Base-by-base conservation (phyloP, 2,797 vertebrate genomes). In the Luscinia megarhynchos region DNA sequence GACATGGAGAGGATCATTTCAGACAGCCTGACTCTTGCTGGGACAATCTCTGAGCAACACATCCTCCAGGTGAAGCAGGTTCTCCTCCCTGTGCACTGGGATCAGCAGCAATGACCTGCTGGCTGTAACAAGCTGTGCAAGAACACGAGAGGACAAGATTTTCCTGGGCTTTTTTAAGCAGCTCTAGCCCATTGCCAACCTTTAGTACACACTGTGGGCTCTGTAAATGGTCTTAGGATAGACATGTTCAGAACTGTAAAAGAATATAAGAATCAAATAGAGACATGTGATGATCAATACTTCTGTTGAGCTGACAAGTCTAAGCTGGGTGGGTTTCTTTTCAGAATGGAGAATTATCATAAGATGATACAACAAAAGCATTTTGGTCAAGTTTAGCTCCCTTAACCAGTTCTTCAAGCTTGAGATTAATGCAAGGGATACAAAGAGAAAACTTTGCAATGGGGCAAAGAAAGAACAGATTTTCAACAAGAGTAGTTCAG, bases 141-240 rank as follows among this genome's bases (percentile, higher is more conserved):
- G 26, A 63, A 72, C 40, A 50, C 2, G 0, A 48, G 41, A 74
- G 59, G 43, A 75, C 55, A 51, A 40, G 40, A 63, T 70, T 67
- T 82, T 70, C 61, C 57, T 53, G 18, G 15, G 17, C 48, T 69
- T 63, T 89, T 72, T 53, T 24, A 16, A 76, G 43, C 45, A 75
- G 38, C n/a, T 68, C 18, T 17, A 75, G 54, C 34, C 46, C 34
- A 26, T 0, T 40, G 43, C 15, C 43, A 38, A 11, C 8, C 48
- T 53, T n/a, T 3, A 63, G 45, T 2, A 50, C 45, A 32, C 30
- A 36, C 36, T 22, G 30, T 38, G 30, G 38, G 21, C 36, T 79
- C 67, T 1, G 0, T 6, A 70, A 19, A 66, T 24, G 11, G 36
- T 19, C 54, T 40, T 0, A 38, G 40, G 16, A 74, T 0, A 48